phyloP scores from a whole-genome alignment of 2,888 invertebrate species.

The Agrilus cyanescens region DNA sequence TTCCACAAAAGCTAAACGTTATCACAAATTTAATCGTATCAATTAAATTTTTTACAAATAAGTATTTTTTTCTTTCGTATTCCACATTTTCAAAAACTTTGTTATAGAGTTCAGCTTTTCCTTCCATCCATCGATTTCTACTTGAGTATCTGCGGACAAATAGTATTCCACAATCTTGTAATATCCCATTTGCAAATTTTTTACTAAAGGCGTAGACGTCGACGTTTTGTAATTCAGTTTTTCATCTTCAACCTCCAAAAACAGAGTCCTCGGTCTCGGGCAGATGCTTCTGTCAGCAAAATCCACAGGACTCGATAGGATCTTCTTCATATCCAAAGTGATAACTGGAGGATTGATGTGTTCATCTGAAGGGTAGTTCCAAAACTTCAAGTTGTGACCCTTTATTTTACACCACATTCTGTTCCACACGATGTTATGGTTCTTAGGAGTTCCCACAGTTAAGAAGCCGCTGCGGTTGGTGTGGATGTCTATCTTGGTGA shows the following conservation, averaged over 20 bases:
- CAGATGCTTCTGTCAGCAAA: slow-evolving; percentile 34
- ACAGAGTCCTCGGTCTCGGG: slow-evolving; percentile 36
- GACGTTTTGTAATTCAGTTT: too few relatives aligned
- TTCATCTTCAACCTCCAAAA: slow-evolving; percentile 21
- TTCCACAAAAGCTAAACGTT: too few relatives aligned
- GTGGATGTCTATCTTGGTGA: slow-evolving; percentile 21
- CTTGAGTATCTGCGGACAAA: slow-evolving; percentile 37
- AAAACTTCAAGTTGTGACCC: slow-evolving; percentile 35
- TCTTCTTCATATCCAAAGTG: slow-evolving; percentile 33
- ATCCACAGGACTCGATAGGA: slow-evolving; percentile 25
- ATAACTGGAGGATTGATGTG: slow-evolving; percentile 28
- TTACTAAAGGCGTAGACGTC: too few relatives aligned
- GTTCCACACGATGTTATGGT: slow-evolving; percentile 39
- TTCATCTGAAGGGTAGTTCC: slow-evolving; percentile 40
- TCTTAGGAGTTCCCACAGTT: slow-evolving; percentile 33
- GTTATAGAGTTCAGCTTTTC: slow-evolving; percentile 8
- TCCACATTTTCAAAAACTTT: slow-evolving; percentile 3
- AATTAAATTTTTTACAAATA: too few relatives aligned
- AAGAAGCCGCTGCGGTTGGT: slow-evolving; percentile 36
- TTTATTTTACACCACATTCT: slow-evolving; percentile 42
- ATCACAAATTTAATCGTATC: too few relatives aligned
- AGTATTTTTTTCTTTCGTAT: not conserved
- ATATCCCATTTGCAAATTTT: slow-evolving; percentile 11
- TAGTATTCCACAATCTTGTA: slow-evolving; percentile 24
- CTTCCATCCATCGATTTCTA: slow-evolving; percentile 37